Evolutionary conservation across 2,113 vertebrate species (phyloP).

Genomic region (Prionailurus bengalensis): DNA sequence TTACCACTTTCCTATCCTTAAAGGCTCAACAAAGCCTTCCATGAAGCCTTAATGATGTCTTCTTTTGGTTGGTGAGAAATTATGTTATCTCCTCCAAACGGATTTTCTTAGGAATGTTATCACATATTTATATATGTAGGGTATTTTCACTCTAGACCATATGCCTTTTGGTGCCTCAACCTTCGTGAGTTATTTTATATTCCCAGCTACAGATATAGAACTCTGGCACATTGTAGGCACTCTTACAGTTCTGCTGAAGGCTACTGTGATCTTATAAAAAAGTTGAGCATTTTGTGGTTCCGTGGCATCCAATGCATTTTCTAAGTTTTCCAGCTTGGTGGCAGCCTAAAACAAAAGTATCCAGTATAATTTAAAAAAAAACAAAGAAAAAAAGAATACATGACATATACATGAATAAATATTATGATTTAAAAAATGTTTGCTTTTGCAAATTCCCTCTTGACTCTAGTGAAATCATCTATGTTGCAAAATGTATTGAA

Average conservation of each 20-base stretch:
- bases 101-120: neutral
- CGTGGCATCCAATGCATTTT: slow-evolving; percentile 90
- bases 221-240: neutral
- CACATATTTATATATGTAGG: neutral
- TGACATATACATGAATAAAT: neutral
- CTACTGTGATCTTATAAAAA: slow-evolving; percentile 93
- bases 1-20: neutral
- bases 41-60: neutral
- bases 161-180: neutral
- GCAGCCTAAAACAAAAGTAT: slow-evolving; percentile 88
- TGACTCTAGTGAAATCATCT: neutral
- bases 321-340: slow-evolving; percentile 91
- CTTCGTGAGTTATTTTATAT: neutral
- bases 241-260: slow-evolving; percentile 96
- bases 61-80: neutral
- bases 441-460: slow-evolving; percentile 34
- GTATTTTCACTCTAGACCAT: neutral
- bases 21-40: neutral
- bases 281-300: slow-evolving; percentile 95
- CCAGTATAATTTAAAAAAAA: slow-evolving; percentile 41
- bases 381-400: neutral
- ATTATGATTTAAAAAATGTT: slow-evolving; percentile 10
- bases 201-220: neutral
- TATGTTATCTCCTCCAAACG: neutral
- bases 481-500: neutral